These are phyloP conservation scores for Gymnogyps californianus DNA, from an alignment of 2,113 vertebrate species.

Conservation along the genomic window DNA sequence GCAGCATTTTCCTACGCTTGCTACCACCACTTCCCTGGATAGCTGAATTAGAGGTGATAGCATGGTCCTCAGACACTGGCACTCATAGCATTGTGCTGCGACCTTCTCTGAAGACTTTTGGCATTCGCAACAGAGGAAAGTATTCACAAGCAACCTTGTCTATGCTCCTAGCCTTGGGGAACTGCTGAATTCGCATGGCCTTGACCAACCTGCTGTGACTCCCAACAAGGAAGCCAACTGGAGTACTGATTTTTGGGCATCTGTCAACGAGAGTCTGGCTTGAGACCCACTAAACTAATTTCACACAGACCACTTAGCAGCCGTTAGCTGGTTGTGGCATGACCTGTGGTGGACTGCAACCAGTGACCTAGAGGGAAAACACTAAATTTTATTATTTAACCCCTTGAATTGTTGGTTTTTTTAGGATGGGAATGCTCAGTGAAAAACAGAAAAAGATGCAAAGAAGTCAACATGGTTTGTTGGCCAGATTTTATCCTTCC, in stretches of 20 bases:
- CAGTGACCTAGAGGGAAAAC: not conserved
- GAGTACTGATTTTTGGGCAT: slow-evolving; percentile 9
- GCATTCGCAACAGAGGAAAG: not conserved
- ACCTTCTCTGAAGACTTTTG: not conserved
- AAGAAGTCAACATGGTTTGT: accelerated
- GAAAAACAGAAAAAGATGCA: not conserved
- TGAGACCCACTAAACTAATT: slow-evolving; percentile 27
- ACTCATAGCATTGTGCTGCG: not conserved
- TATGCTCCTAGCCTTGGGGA: not conserved
- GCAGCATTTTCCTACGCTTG: not conserved
- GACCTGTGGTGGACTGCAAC: not conserved
- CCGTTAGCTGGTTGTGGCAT: not conserved
- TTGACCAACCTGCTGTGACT: not conserved
- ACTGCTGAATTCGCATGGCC: slow-evolving; percentile 16
- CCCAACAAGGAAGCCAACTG: not conserved
- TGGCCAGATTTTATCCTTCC: not conserved
- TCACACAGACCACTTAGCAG: slow-evolving; percentile 6
- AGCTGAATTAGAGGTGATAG: not conserved
- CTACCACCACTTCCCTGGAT: not conserved
- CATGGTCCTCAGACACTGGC: not conserved
- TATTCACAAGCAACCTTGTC: not conserved
- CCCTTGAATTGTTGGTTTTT: not conserved
- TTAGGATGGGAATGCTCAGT: not conserved
- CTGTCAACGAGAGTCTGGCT: slow-evolving; percentile 9
- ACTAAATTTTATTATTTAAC: not conserved